A percentile compares a stretch with the other conserved stretches of the same genome.
phyloP scores from a whole-genome alignment of 2,888 invertebrate genomes.

The Dichetophora obliterata region DNA sequence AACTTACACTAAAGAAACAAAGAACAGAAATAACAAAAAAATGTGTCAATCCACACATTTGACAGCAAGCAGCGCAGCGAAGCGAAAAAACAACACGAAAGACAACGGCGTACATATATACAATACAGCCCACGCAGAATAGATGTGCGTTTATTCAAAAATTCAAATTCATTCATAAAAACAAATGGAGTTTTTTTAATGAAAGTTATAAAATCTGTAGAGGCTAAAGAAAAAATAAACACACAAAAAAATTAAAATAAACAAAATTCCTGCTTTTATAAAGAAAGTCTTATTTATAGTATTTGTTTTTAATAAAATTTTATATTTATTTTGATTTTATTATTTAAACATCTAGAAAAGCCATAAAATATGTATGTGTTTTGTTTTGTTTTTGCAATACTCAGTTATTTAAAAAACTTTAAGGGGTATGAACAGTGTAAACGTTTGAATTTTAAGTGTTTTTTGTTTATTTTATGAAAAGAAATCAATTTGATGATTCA shows the following conservation, averaged over 20 bases:
- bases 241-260: background rate
- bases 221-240: background rate
- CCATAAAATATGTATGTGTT: too few species aligned
- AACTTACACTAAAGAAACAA: background rate
- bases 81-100: background rate
- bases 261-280: too few species aligned
- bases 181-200: conserved; percentile 41
- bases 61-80: background rate
- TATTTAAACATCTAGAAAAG: too few species aligned
- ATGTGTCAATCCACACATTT: conserved; percentile 7
- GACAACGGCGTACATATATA: background rate
- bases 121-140: background rate
- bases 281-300: too few species aligned
- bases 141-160: background rate
- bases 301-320: too few species aligned
- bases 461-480: too few species aligned
- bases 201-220: background rate
- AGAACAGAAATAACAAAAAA: background rate
- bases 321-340: too few species aligned
- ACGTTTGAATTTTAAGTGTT: too few species aligned
- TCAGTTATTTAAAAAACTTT: too few species aligned
- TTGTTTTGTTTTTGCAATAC: too few species aligned
- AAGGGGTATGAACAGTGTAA: too few species aligned
- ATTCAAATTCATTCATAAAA: conserved; percentile 7
- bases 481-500: too few species aligned